phyloP scores from a whole-genome alignment of 2,797 vertebrate species.

The Neosilurus hyrtlii region DNA sequence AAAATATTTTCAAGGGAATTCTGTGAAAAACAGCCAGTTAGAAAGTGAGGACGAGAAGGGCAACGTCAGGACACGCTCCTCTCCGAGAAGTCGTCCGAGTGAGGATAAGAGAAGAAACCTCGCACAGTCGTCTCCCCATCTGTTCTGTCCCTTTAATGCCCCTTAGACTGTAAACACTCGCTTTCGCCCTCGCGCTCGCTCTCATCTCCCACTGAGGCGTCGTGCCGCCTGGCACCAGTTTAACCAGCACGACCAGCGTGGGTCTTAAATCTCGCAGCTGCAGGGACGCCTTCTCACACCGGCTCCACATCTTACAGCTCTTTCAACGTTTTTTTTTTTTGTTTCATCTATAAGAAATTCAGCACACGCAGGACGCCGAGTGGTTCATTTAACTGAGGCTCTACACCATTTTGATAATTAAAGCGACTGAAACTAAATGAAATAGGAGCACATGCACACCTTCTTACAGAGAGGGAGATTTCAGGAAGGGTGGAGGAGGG shows the following conservation, averaged over 20 bases:
- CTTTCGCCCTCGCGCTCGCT: not conserved
- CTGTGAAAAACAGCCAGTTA: too few relatives aligned
- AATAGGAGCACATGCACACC: not conserved
- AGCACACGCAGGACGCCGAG: not conserved
- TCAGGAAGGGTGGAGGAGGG: not conserved
- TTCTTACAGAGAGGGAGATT: not conserved
- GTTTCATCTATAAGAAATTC: too few relatives aligned
- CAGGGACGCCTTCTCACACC: not conserved
- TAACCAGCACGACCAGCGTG: not conserved
- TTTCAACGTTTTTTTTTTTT: too few relatives aligned
- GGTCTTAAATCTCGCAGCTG: not conserved
- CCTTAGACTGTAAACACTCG: not conserved
- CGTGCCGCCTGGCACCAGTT: not conserved
- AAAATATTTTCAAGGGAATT: not conserved
- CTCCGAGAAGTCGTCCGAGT: not conserved
- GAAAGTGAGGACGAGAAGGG: not conserved
- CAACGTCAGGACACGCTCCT: not conserved
- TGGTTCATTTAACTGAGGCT: too few relatives aligned
- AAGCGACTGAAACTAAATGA: not conserved
- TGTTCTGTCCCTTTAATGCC: not conserved
- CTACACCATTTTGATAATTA: not conserved
- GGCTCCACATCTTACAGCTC: not conserved
- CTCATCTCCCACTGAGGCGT: not conserved
- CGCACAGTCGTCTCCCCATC: not conserved
- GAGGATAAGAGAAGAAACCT: constrained; percentile 1